These are phyloP conservation scores for Notothenia rossii DNA, from an alignment of 2,113 vertebrate species.

Conservation along the genomic window DNA sequence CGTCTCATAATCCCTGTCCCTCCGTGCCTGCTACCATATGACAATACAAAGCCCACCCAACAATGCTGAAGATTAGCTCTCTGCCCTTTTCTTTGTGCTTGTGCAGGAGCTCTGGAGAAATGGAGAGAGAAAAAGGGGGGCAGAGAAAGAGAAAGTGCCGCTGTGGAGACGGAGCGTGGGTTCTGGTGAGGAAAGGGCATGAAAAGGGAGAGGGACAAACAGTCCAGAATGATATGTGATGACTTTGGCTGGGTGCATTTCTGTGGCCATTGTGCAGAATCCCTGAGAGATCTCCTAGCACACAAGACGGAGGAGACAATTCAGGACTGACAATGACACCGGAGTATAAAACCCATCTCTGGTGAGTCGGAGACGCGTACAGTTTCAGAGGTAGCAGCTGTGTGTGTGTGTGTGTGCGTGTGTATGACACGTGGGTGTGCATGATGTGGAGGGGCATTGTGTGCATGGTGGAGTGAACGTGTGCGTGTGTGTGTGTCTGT, in stretches of 20 bases:
- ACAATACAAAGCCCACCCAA: slow-evolving; percentile 67
- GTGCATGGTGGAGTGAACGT: slow-evolving; percentile 16
- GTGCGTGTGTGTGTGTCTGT: slow-evolving; percentile 2
- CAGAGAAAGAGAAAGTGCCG: slow-evolving; percentile 33
- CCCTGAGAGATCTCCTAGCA: slow-evolving; percentile 46
- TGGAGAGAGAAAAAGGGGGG: slow-evolving; percentile 22
- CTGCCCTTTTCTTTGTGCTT: slow-evolving; percentile 70
- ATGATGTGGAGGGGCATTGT: slow-evolving; percentile 40
- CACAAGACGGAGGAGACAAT: slow-evolving; percentile 54
- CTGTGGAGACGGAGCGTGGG: slow-evolving; percentile 11
- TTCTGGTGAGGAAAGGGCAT: slow-evolving; percentile 15
- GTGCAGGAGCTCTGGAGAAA: slow-evolving; percentile 51
- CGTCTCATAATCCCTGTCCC: slow-evolving; percentile 71
- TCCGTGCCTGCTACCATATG: slow-evolving; percentile 58
- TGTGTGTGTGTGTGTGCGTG: slow-evolving; percentile 29
- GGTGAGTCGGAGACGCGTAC: slow-evolving; percentile 56
- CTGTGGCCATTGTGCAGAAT: slow-evolving; percentile 50
- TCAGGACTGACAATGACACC: slow-evolving; percentile 61
- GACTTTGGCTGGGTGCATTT: slow-evolving; percentile 48
- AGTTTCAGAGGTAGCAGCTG: slow-evolving; percentile 46
- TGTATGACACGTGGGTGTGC: slow-evolving; percentile 32
- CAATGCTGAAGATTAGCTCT: slow-evolving; percentile 69
- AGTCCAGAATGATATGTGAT: slow-evolving; percentile 48
- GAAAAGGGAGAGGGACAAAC: slow-evolving; percentile 28
- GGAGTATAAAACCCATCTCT: slow-evolving; percentile 38